Evolutionary conservation across 2,113 vertebrate species (phyloP).

Genomic region (Camelus dromedarius): DNA sequence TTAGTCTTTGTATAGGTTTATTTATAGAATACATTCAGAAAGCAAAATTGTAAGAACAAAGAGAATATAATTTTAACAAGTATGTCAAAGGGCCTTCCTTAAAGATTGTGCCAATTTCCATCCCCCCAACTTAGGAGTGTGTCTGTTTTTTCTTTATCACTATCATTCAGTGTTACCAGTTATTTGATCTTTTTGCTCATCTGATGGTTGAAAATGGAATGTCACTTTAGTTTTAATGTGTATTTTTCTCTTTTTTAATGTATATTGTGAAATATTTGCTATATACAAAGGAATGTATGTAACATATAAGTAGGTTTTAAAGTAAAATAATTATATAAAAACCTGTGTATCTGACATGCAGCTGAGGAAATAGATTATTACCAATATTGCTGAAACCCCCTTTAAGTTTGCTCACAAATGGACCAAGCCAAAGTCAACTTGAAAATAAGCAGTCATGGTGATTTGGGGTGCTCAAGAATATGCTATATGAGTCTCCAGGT

Average conservation of each 20-base stretch:
- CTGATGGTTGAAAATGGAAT: not conserved
- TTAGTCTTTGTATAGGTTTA: not conserved
- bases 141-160: not conserved
- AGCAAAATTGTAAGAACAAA: not conserved
- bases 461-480: not conserved
- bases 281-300: not conserved
- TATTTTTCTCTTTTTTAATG: not conserved
- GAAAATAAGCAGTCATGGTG: not conserved
- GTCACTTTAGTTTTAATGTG: not conserved
- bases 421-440: not conserved
- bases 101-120: not conserved
- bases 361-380: not conserved
- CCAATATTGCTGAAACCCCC: not conserved
- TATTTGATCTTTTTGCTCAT: not conserved
- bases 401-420: not conserved
- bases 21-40: not conserved
- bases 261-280: not conserved
- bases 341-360: not conserved
- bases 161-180: not conserved
- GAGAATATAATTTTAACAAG: not conserved
- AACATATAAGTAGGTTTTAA: not conserved
- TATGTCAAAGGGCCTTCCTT: not conserved
- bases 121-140: not conserved
- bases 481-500: not conserved
- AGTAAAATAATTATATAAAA: constrained; percentile 19